Percentiles rank a stretch among this genome's conserved stretches.
These are phyloP conservation scores for Criorhina ranunculi DNA, from an alignment of 2,888 invertebrate genomes.

Conservation along the genomic window DNA sequence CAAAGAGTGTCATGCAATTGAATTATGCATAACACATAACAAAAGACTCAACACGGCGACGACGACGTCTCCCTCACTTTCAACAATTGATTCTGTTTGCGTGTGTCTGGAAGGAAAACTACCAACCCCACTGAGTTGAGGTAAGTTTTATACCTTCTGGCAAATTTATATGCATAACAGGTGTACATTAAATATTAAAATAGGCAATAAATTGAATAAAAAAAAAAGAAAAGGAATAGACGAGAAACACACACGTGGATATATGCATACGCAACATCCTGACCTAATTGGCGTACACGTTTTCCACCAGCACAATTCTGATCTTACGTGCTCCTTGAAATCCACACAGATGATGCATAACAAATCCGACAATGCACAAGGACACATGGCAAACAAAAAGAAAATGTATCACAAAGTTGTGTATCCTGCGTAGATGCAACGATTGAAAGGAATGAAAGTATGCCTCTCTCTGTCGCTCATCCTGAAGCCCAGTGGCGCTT, in stretches of 20 bases:
- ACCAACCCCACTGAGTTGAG: neutral
- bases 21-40: constrained; percentile 59
- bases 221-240: constrained; percentile 9
- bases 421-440: constrained; percentile 49
- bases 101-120: constrained; percentile 38
- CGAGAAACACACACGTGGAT: neutral
- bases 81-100: constrained; percentile 40
- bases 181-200: constrained; percentile 70
- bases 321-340: constrained; percentile 50
- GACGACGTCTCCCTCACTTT: constrained; percentile 26
- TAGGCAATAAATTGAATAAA: constrained; percentile 62
- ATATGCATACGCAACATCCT: constrained; percentile 17
- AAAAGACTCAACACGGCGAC: constrained; percentile 44
- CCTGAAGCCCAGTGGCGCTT: constrained; percentile 37
- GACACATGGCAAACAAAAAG: constrained; percentile 11
- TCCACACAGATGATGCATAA: constrained; percentile 36
- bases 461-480: constrained; percentile 23
- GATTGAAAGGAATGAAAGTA: constrained; percentile 5
- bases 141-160: neutral
- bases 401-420: neutral
- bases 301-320: constrained; percentile 27
- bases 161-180: constrained; percentile 54
- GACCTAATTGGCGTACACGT: constrained; percentile 60
- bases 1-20: constrained; percentile 36
- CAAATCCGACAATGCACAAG: constrained; percentile 53